These are phyloP conservation scores for Wasmannia auropunctata DNA, from an alignment of 1,140 invertebrate genomes.

Conservation along the genomic window DNA sequence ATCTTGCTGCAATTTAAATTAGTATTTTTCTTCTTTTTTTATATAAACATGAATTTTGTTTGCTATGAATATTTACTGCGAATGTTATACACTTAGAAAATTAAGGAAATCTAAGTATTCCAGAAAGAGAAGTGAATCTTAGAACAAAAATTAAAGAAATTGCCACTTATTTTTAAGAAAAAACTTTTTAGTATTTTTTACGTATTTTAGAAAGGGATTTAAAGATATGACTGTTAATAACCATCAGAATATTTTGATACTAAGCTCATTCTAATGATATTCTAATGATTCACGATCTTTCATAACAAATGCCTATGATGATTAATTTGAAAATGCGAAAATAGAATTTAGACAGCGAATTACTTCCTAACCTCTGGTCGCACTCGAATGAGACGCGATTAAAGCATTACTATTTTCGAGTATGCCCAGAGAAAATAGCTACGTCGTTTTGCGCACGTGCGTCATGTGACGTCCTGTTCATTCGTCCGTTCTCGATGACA, in stretches of 20 bases:
- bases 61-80: background rate
- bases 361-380: background rate
- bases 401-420: constrained; percentile 38
- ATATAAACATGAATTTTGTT: background rate
- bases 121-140: background rate
- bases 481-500: constrained; percentile 8
- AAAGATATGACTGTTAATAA: background rate
- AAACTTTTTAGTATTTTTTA: background rate
- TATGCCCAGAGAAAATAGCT: constrained; percentile 50
- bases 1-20: constrained; percentile 4
- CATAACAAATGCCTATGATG: background rate
- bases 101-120: background rate
- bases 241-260: too few relatives aligned
- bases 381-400: constrained; percentile 10
- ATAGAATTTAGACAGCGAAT: background rate
- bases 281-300: background rate
- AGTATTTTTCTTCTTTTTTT: background rate
- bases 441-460: constrained; percentile 36
- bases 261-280: too few relatives aligned
- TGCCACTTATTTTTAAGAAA: background rate
- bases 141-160: background rate
- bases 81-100: background rate
- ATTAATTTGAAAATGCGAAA: too few relatives aligned
- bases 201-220: background rate
- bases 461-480: background rate